phyloP scores from a whole-genome alignment of 2,888 invertebrate species.

The Chrysina gloriosa region DNA sequence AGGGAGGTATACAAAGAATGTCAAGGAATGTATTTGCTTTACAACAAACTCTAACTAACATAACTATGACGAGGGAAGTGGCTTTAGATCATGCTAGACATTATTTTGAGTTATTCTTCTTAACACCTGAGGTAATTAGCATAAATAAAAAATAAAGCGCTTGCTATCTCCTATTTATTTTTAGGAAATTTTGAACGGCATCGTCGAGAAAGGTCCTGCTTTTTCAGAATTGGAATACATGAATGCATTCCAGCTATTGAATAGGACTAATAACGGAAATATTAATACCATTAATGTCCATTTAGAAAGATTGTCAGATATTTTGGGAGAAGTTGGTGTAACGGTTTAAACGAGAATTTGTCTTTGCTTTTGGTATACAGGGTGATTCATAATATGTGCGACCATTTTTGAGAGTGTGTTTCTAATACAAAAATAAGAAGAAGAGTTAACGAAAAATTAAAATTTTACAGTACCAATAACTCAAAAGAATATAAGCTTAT shows the following conservation, averaged over 20 bases:
- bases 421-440: too few relatives aligned
- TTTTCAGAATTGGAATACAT: conserved; percentile 90
- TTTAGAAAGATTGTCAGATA: conserved; percentile 84
- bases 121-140: conserved; percentile 79
- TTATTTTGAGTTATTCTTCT: conserved; percentile 88
- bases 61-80: conserved; percentile 83
- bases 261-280: conserved; percentile 69
- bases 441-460: too few relatives aligned
- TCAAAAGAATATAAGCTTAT: too few relatives aligned
- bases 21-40: conserved; percentile 86
- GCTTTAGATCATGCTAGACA: conserved; percentile 90
- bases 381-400: too few relatives aligned
- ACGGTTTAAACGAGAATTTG: too few relatives aligned
- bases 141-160: neutral
- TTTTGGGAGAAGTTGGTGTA: conserved; percentile 85
- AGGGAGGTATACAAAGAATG: conserved; percentile 85
- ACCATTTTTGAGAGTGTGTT: too few relatives aligned
- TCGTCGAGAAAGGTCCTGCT: conserved; percentile 88
- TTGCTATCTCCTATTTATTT: conserved; percentile 43
- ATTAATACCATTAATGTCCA: conserved; percentile 74
- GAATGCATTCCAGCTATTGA: conserved; percentile 85
- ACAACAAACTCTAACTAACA: conserved; percentile 87
- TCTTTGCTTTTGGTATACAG: too few relatives aligned
- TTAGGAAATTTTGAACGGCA: conserved; percentile 84
- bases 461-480: too few relatives aligned